Base-by-base conservation (phyloP, 1,140 invertebrate species). In the Saxidomus purpurata region DNA sequence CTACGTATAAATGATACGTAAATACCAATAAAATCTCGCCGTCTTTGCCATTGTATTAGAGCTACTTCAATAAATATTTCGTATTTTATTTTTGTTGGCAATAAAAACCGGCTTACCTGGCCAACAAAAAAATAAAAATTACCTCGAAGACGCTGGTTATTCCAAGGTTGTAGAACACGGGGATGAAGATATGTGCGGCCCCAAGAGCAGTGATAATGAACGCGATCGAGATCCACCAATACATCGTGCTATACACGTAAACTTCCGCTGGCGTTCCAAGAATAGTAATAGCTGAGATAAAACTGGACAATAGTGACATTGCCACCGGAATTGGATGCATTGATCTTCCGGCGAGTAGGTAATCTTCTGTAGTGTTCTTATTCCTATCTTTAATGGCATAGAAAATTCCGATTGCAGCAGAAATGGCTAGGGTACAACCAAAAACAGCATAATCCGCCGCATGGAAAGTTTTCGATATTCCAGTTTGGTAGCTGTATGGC, bases 221-320 rank as follows among this genome's bases (percentile, higher is more conserved):
- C 0, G 91, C 92, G 0, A 95, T 13, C 0, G 91, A 91, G 34
- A 94, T 95, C 92, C 92, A 95, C 89, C 92, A 92, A 74, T 95
- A 96, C 92, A 95, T 94, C n/a, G 94, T 94, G 38, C 93, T 93
- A 85, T 94, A 94, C 36, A 89, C 90, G 80, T 95, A 96, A 52
- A 95, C 94, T 91, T 96, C 95, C 0, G 93, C 93, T 19, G 95
- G 94, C 8, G 92, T 94, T n/a, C 98, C 98, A 31, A 99, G 96
- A n/a, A 99, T 95, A 0, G 98, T 98, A 28, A 99, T 97, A 17
- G 98, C 98, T 0, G 98, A 99, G 98, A 99, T 99, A 93, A 99
- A 99, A 59, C 98, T 98, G 95, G 96, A 94, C 79, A 96, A 83
- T 34, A 95, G 89, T 25, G 95, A 95, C 89, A 96, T 90, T 0